Conservation (phyloP, 2,888 invertebrate genomes). For the Caenorhabditis plicata region DNA sequence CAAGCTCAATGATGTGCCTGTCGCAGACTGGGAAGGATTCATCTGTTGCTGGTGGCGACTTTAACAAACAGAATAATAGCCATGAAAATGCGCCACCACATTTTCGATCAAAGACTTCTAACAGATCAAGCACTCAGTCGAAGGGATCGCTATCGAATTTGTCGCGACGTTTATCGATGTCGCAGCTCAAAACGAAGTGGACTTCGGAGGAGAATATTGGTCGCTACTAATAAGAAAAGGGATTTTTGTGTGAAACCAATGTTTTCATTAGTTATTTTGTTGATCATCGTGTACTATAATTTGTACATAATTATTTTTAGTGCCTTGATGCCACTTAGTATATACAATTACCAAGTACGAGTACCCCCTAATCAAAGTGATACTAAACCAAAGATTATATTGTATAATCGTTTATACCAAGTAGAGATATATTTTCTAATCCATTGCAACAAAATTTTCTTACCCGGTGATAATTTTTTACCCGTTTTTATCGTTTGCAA, state of each 20-base stretch:
- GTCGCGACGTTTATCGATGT: constrained; percentile 19
- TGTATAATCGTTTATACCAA: constrained; percentile 15
- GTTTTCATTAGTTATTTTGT: neutral
- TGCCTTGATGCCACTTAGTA: constrained; percentile 2
- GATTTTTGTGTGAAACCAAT: neutral
- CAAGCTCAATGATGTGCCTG: constrained; percentile 29
- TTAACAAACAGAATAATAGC: constrained; percentile 12
- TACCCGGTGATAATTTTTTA: constrained; percentile 10
- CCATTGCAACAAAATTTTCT: neutral
- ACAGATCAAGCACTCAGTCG: neutral
- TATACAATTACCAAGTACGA: constrained; percentile 4
- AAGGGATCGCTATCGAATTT: neutral
- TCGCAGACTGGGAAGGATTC: constrained; percentile 18
- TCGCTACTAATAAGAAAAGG: constrained; percentile 12
- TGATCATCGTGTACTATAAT: constrained; percentile 17
- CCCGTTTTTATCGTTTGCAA: constrained; percentile 22
- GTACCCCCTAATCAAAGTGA: constrained; percentile 5
- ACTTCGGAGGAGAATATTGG: constrained; percentile 30
- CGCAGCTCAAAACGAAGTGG: constrained; percentile 17
- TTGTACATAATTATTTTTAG: constrained; percentile 23
- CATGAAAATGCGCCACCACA: constrained; percentile 23
- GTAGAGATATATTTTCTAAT: constrained; percentile 14
- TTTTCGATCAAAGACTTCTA: constrained; percentile 6
- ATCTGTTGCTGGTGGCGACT: constrained; percentile 15
- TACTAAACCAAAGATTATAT: constrained; percentile 15